These are phyloP conservation scores for Gallirallus australis DNA, from an alignment of 2,797 vertebrate genomes.

Conservation along the genomic window DNA sequence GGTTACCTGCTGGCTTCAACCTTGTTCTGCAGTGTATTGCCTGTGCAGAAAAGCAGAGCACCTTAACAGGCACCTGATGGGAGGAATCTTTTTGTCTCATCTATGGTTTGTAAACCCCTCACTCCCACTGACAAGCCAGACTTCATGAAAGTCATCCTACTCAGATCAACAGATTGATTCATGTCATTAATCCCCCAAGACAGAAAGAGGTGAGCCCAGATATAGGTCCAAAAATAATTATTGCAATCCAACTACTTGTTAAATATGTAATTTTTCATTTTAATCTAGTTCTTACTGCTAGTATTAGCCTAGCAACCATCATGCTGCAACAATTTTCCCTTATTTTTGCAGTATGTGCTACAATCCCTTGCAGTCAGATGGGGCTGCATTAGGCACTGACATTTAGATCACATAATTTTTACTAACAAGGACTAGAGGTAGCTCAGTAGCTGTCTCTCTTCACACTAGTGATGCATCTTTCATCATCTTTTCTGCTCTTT, in stretches of 20 bases:
- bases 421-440: neutral
- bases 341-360: neutral
- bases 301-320: neutral
- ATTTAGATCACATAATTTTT: neutral
- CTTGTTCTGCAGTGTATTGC: neutral
- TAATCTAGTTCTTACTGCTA: neutral
- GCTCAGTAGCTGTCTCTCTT: neutral
- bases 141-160: neutral
- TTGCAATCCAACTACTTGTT: neutral
- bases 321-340: neutral
- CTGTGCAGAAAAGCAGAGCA: neutral
- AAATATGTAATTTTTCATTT: neutral
- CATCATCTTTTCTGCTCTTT: neutral
- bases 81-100: neutral
- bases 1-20: neutral
- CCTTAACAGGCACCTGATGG: neutral
- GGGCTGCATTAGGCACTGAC: neutral
- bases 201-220: neutral
- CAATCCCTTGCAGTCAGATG: accelerated
- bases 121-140: neutral
- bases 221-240: neutral
- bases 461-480: neutral
- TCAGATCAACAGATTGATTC: neutral
- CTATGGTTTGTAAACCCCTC: neutral
- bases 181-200: neutral